Conservation (phyloP, 2,888 invertebrate species). For the Morpho deidamia region DNA sequence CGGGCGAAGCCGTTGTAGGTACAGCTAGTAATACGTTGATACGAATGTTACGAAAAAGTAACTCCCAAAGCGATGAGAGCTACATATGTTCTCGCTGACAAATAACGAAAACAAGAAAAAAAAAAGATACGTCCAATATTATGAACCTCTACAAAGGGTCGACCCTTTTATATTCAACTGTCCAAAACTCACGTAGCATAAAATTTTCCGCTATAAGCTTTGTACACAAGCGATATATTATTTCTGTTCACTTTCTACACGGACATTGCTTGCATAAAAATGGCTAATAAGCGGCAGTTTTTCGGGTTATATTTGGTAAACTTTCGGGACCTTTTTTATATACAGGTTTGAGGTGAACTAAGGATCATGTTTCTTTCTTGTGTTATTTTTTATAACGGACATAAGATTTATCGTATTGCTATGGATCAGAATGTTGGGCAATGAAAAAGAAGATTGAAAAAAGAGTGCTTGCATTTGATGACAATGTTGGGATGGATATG, state of each 20-base stretch:
- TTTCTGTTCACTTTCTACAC: slow-evolving; percentile 10
- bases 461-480: no score
- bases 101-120: slow-evolving; percentile 32
- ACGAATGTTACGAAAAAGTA: slow-evolving; percentile 1
- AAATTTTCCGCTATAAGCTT: slow-evolving; percentile 27
- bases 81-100: slow-evolving; percentile 28
- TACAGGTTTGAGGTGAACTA: not conserved
- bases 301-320: not conserved
- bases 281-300: slow-evolving; percentile 3
- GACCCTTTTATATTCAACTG: slow-evolving; percentile 31
- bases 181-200: slow-evolving; percentile 26
- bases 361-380: no score
- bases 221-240: slow-evolving; percentile 24
- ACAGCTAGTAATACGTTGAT: no score
- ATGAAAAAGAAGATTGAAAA: no score
- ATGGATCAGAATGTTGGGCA: no score
- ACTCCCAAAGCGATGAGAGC: slow-evolving; percentile 15
- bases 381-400: no score
- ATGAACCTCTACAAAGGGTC: slow-evolving; percentile 36
- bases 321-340: not conserved
- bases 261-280: slow-evolving; percentile 9
- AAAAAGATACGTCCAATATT: slow-evolving; percentile 35
- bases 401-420: no score
- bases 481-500: no score
- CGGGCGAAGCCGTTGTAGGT: no score